A percentile compares a stretch with the other conserved stretches of the same genome.
These are phyloP conservation scores for Dicaeum eximium DNA, from an alignment of 2,113 vertebrate species.

Conservation along the genomic window DNA sequence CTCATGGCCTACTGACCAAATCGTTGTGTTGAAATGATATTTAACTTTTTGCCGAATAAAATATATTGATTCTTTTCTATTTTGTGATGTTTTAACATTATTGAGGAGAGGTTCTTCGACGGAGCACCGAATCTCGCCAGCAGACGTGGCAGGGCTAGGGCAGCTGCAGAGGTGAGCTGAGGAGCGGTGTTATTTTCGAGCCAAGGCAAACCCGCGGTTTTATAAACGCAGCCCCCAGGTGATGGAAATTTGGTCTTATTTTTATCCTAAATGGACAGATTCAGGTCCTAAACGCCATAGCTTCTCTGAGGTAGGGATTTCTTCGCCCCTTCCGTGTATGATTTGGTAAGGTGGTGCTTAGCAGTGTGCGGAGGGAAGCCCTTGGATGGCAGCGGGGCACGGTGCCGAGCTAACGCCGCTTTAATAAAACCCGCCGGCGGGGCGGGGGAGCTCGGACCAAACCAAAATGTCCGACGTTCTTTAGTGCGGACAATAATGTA, in stretches of 20 bases:
- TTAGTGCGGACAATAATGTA: background rate
- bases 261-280: background rate
- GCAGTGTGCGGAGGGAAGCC: background rate
- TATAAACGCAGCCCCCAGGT: background rate
- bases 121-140: background rate
- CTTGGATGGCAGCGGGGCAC: background rate
- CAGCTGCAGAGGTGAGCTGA: background rate
- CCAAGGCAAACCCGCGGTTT: background rate
- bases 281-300: background rate
- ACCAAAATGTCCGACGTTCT: background rate
- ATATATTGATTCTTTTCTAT: slow-evolving; percentile 80
- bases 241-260: background rate
- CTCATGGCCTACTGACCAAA: slow-evolving; percentile 91
- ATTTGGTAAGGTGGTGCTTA: background rate
- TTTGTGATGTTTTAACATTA: slow-evolving; percentile 55
- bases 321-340: background rate
- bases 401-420: background rate
- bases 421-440: background rate
- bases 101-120: background rate
- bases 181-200: background rate
- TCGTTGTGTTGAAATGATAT: slow-evolving; percentile 87
- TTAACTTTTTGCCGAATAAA: slow-evolving; percentile 96
- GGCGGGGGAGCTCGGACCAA: background rate
- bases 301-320: background rate
- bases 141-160: background rate